Evolutionary conservation across 2,797 vertebrate species (phyloP).

Genomic region (Poeciliopsis paucimaculata): DNA sequence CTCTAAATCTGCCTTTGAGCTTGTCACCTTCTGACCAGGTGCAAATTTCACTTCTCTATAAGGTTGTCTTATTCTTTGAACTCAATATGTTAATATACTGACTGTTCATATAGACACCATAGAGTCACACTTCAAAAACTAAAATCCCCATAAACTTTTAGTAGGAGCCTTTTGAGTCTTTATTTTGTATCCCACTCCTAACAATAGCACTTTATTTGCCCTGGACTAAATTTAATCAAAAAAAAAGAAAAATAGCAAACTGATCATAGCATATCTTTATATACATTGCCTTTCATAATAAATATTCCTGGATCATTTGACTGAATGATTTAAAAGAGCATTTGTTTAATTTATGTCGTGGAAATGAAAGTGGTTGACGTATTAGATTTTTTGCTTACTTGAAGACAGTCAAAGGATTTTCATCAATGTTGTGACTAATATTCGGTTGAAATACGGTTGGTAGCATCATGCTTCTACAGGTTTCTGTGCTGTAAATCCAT

Average conservation of each 20-base stretch:
- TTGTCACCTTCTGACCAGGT: not conserved
- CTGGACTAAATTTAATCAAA: not conserved
- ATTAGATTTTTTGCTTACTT: not conserved
- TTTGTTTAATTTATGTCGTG: not conserved
- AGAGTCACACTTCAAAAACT: not conserved
- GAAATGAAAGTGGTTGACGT: not conserved
- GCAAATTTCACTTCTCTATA: not conserved
- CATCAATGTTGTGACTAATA: not conserved
- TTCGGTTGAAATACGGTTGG: not conserved
- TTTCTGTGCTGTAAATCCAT: conserved; percentile 23
- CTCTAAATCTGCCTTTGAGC: not conserved
- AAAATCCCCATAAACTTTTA: not conserved
- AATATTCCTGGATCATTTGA: not conserved
- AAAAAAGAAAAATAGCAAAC: not conserved
- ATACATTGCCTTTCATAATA: not conserved
- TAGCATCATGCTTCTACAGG: conserved; percentile 22
- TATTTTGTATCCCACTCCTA: not conserved
- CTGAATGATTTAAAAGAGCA: not conserved
- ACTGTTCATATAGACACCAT: not conserved
- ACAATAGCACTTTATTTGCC: not conserved
- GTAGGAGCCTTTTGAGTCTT: not conserved
- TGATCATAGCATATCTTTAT: not conserved
- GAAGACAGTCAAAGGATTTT: not conserved
- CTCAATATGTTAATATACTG: not conserved
- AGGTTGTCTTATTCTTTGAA: not conserved